Percentiles rank a stretch among this genome's conserved stretches.
These are phyloP conservation scores for Sphaerodactylus townsendi DNA, from an alignment of 2,113 vertebrate species.

Conservation along the genomic window DNA sequence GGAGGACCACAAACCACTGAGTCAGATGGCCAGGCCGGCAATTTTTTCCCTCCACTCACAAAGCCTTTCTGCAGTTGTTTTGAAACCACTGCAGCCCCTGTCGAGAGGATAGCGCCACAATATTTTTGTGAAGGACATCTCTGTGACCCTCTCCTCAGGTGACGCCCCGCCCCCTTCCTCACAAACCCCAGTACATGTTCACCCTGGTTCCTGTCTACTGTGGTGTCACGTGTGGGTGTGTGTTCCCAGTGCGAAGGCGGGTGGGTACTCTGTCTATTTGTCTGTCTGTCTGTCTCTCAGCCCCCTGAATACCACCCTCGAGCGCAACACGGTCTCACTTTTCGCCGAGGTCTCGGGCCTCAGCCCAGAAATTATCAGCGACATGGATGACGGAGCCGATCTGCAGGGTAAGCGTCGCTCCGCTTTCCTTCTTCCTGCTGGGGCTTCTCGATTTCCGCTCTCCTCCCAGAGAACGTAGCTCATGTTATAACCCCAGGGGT, in stretches of 20 bases:
- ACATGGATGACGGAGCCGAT: constrained; percentile 43
- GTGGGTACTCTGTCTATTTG: neutral
- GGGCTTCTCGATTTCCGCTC: neutral
- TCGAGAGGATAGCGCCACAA: neutral
- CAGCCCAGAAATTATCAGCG: constrained; percentile 40
- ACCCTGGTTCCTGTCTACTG: constrained; percentile 1
- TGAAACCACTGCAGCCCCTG: neutral
- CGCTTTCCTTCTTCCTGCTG: no score
- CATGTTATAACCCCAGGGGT: neutral
- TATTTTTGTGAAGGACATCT: neutral
- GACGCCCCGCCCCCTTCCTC: neutral
- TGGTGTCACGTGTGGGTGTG: neutral
- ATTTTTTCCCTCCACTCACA: neutral
- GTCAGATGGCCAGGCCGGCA: neutral
- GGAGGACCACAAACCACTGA: neutral
- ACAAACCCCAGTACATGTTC: neutral
- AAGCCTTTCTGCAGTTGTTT: neutral
- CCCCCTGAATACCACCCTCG: constrained; percentile 10
- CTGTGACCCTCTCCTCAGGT: neutral
- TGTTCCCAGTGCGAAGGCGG: neutral
- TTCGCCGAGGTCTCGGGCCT: constrained; percentile 46
- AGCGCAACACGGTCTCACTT: constrained; percentile 47
- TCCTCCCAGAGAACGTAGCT: neutral
- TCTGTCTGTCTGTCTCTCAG: constrained; percentile 17
- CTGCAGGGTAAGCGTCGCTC: constrained; percentile 29